These are phyloP conservation scores for human (Homo sapiens) DNA, from an alignment of 2,113 vertebrate genomes.

Conservation along the genomic window DNA sequence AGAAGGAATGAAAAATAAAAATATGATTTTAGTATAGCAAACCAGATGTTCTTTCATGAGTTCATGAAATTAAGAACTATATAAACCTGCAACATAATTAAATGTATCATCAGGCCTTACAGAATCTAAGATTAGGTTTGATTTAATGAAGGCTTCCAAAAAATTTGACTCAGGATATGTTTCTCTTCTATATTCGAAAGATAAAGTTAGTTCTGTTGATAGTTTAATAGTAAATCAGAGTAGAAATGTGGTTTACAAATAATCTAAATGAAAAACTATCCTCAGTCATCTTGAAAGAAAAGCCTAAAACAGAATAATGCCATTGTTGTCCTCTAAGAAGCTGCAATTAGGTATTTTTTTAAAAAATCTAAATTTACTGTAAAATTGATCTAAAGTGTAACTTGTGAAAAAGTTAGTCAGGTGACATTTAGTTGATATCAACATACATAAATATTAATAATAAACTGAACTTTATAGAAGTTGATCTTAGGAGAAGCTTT, in stretches of 20 bases:
- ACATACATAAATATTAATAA: not conserved
- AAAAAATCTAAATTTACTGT: not conserved
- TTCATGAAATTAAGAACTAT: constrained; percentile 49
- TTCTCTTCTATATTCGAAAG: not conserved
- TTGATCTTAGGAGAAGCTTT: not conserved
- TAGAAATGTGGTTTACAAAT: not conserved
- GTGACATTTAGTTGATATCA: not conserved
- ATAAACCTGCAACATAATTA: constrained; percentile 20
- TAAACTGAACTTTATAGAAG: not conserved
- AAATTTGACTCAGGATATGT: not conserved
- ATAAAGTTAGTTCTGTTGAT: not conserved
- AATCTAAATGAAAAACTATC: not conserved
- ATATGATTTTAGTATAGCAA: constrained; percentile 33
- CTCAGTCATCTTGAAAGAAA: not conserved
- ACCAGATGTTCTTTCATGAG: constrained; percentile 45
- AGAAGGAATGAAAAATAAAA: constrained; percentile 42
- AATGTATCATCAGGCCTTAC: not conserved
- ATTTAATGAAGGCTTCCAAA: not conserved
- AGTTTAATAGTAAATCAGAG: not conserved
- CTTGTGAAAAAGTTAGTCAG: not conserved
- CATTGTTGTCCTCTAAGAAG: not conserved
- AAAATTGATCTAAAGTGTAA: not conserved
- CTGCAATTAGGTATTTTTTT: not conserved
- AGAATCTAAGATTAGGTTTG: constrained; percentile 14
- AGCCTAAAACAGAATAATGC: not conserved